These are phyloP conservation scores for Myrmophylax atrothorax DNA, from an alignment of 2,113 vertebrate genomes.

Conservation along the genomic window DNA sequence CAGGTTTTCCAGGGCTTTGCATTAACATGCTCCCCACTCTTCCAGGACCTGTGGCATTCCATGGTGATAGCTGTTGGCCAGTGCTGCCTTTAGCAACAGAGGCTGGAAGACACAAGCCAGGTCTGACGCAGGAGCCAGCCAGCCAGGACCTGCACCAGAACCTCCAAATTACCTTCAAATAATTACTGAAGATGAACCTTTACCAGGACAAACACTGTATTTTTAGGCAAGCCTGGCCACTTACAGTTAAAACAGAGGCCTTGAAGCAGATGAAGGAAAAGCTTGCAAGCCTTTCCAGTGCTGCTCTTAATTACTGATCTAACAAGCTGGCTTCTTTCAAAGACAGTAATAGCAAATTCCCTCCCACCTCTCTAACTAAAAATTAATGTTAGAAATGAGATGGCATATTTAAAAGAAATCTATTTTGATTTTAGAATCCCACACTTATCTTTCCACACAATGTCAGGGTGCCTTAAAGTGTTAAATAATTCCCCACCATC, in stretches of 20 bases:
- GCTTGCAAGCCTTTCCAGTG: background rate
- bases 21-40: background rate
- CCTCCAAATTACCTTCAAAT: background rate
- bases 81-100: background rate
- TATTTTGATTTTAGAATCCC: conserved; percentile 44
- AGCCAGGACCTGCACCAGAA: background rate
- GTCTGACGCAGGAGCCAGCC: background rate
- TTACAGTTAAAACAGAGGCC: background rate
- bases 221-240: background rate
- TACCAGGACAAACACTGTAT: background rate
- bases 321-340: conserved; percentile 34
- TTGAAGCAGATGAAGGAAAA: background rate
- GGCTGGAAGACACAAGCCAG: background rate
- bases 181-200: background rate
- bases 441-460: background rate
- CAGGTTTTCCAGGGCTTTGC: background rate
- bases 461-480: background rate
- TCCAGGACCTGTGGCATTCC: background rate
- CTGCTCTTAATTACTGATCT: background rate
- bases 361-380: conserved; percentile 33
- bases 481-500: conserved; percentile 27
- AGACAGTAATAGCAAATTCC: conserved; percentile 10
- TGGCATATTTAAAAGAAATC: conserved; percentile 17
- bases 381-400: conserved; percentile 21
- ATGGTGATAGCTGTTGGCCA: background rate